These are phyloP conservation scores for Poecilia picta DNA, from an alignment of 2,797 vertebrate genomes.

Conservation along the genomic window DNA sequence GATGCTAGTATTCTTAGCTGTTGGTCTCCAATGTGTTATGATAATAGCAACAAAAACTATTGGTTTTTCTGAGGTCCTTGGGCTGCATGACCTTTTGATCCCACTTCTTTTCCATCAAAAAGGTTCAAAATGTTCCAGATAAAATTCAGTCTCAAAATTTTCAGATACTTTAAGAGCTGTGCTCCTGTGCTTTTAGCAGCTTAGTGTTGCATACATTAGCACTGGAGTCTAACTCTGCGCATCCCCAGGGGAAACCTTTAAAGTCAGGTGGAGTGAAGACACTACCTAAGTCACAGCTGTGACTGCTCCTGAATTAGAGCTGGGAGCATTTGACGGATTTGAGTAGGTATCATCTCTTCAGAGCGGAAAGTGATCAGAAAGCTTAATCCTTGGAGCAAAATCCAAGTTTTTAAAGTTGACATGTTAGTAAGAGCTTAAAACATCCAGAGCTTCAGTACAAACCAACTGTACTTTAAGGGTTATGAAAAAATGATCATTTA, in stretches of 20 bases:
- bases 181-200: constrained; percentile 23
- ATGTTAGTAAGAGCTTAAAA: constrained; percentile 29
- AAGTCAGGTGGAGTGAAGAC: constrained; percentile 40
- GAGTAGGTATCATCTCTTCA: constrained; percentile 46
- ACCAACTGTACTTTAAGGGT: constrained; percentile 7
- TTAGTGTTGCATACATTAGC: constrained; percentile 24
- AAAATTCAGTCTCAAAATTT: constrained; percentile 13
- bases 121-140: constrained; percentile 18
- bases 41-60: not conserved
- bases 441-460: constrained; percentile 23
- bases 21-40: not conserved
- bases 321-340: constrained; percentile 36
- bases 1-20: not conserved
- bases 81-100: constrained; percentile 26
- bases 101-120: constrained; percentile 14
- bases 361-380: constrained; percentile 43
- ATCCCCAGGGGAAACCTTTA: constrained; percentile 20
- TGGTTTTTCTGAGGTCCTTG: not conserved
- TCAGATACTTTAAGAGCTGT: constrained; percentile 13
- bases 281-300: constrained; percentile 40
- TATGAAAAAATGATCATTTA: not conserved
- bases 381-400: constrained; percentile 51
- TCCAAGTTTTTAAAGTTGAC: constrained; percentile 3
- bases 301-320: constrained; percentile 42
- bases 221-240: constrained; percentile 27